These are phyloP conservation scores for Tineola bisselliella DNA, from an alignment of 2,888 invertebrate species.

Conservation along the genomic window DNA sequence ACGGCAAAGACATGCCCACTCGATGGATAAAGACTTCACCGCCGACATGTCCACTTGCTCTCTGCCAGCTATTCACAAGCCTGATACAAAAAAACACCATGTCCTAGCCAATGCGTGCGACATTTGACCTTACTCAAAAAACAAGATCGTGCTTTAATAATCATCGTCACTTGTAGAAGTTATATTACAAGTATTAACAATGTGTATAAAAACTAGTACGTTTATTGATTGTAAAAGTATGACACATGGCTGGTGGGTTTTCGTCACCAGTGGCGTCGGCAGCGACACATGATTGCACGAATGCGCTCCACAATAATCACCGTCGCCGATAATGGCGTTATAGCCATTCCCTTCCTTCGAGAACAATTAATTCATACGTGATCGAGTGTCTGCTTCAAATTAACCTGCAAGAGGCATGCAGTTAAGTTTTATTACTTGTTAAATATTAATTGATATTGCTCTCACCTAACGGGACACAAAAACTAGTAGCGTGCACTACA, in stretches of 20 bases:
- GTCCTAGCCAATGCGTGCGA: neutral
- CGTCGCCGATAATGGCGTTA: constrained; percentile 5
- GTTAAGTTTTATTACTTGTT: constrained; percentile 12
- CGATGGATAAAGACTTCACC: constrained; percentile 59
- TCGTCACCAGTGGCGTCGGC: constrained; percentile 38
- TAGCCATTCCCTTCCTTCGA: constrained; percentile 7
- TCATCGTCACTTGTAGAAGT: neutral
- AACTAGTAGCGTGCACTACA: neutral
- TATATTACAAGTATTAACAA: neutral
- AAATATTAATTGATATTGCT: constrained; percentile 13
- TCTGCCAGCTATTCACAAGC: neutral
- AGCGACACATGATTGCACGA: constrained; percentile 27
- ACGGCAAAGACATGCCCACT: constrained; percentile 51
- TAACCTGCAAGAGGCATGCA: neutral
- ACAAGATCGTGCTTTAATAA: neutral
- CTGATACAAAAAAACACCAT: neutral
- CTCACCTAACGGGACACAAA: constrained; percentile 3
- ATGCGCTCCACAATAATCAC: neutral
- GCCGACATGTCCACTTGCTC: constrained; percentile 35
- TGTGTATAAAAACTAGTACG: neutral
- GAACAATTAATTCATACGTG: constrained; percentile 12
- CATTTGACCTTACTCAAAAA: neutral
- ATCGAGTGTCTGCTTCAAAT: neutral
- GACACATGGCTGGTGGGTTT: constrained; percentile 19
- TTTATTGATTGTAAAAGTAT: constrained; percentile 1